These are phyloP conservation scores for Oncorhynchus tshawytscha DNA, from an alignment of 2,113 vertebrate species.

Conservation along the genomic window DNA sequence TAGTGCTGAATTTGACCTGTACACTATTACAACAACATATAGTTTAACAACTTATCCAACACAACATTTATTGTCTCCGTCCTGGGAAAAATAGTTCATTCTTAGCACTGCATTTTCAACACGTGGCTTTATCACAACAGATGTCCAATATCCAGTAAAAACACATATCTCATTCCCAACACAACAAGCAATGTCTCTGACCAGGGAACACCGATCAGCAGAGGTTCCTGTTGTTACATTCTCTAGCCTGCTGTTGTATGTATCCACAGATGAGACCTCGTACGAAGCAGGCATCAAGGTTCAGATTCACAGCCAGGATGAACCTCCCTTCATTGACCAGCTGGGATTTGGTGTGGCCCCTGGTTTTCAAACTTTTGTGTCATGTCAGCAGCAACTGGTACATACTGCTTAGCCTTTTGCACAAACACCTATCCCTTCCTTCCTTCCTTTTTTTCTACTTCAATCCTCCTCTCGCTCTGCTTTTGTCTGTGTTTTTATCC, in stretches of 20 bases:
- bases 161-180: not conserved
- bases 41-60: not conserved
- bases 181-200: not conserved
- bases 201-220: not conserved
- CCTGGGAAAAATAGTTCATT: not conserved
- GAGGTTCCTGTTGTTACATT: slow-evolving; percentile 40
- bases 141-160: not conserved
- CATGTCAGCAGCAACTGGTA: slow-evolving; percentile 84
- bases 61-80: not conserved
- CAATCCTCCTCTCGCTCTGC: slow-evolving; percentile 24
- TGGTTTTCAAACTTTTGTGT: slow-evolving; percentile 91
- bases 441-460: slow-evolving; percentile 47
- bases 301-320: slow-evolving; percentile 82
- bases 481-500: slow-evolving; percentile 51
- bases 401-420: slow-evolving; percentile 56
- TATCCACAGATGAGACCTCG: slow-evolving; percentile 86
- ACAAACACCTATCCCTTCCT: slow-evolving; percentile 12
- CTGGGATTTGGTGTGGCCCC: slow-evolving; percentile 82
- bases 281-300: slow-evolving; percentile 84
- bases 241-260: slow-evolving; percentile 60
- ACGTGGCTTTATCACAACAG: not conserved
- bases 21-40: not conserved
- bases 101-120: not conserved
- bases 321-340: slow-evolving; percentile 82
- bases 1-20: not conserved